A percentile compares a stretch with the other conserved stretches of the same genome.
Conservation (phyloP, 2,888 invertebrate genomes). For the Andrena marginata region DNA sequence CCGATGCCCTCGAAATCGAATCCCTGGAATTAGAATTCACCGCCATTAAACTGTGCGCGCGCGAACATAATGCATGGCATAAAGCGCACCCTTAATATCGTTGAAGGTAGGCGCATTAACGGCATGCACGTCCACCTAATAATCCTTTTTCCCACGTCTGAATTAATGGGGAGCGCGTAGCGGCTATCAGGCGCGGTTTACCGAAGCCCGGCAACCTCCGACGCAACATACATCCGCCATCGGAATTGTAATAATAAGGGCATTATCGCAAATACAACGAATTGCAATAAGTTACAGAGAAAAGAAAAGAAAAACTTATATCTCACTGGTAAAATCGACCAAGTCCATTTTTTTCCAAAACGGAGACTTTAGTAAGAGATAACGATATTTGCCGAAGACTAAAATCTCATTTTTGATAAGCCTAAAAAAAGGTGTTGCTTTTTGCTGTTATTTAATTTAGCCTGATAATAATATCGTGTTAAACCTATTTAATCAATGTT, state of each 20-base stretch:
- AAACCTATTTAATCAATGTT: constrained; percentile 34
- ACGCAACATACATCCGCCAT: constrained; percentile 10
- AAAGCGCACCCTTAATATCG: constrained; percentile 37
- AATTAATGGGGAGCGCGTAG: constrained; percentile 43
- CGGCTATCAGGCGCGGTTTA: constrained; percentile 36
- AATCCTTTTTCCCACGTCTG: constrained; percentile 51
- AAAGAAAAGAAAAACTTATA: too few species aligned
- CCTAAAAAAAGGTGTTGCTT: too few species aligned
- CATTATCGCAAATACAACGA: too few species aligned
- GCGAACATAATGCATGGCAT: constrained; percentile 1
- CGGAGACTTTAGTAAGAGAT: too few species aligned
- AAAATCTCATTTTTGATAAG: too few species aligned
- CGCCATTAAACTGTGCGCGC: neutral
- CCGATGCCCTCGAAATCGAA: neutral
- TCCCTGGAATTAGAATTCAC: neutral
- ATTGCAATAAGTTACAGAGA: too few species aligned
- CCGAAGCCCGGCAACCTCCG: constrained; percentile 34
- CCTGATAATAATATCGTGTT: constrained; percentile 30
- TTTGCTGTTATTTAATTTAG: too few species aligned
- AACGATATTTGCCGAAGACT: too few species aligned
- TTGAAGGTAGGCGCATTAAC: constrained; percentile 40
- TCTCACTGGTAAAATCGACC: too few species aligned
- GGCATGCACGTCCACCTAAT: constrained; percentile 45
- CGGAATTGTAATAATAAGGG: neutral
- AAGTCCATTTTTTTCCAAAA: too few species aligned